Conservation (phyloP, 2,797 vertebrate genomes). For the Linurgus olivaceus region DNA sequence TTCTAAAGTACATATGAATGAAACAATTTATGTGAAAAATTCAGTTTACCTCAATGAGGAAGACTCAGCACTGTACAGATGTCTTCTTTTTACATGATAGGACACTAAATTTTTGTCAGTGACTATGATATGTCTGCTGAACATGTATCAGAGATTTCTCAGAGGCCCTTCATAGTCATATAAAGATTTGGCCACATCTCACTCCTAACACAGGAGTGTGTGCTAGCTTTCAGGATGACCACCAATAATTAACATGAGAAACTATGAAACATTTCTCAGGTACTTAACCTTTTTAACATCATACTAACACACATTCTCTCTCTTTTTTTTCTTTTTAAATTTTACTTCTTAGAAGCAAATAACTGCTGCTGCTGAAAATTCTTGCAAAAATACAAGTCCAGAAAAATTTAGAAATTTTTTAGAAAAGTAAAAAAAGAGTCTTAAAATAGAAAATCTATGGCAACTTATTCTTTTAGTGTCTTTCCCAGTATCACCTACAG, state of each 20-base stretch:
- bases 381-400: neutral
- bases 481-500: neutral
- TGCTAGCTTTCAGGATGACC: neutral
- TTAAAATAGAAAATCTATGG: neutral
- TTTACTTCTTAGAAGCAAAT: neutral
- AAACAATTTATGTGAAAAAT: neutral
- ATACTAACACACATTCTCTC: neutral
- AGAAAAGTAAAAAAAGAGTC: neutral
- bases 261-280: neutral
- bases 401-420: neutral
- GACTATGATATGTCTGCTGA: neutral
- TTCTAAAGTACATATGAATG: neutral
- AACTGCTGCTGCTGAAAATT: neutral
- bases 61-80: neutral
- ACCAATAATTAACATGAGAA: neutral
- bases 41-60: neutral
- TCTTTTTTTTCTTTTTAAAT: neutral
- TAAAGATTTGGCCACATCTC: neutral
- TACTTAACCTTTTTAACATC: neutral
- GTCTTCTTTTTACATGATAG: neutral
- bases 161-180: accelerated
- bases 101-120: neutral
- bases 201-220: neutral
- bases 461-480: neutral
- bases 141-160: neutral